Percentiles rank a stretch among this genome's conserved stretches.
phyloP scores from a whole-genome alignment of 2,797 vertebrate genomes.

The Sebastes minor region DNA sequence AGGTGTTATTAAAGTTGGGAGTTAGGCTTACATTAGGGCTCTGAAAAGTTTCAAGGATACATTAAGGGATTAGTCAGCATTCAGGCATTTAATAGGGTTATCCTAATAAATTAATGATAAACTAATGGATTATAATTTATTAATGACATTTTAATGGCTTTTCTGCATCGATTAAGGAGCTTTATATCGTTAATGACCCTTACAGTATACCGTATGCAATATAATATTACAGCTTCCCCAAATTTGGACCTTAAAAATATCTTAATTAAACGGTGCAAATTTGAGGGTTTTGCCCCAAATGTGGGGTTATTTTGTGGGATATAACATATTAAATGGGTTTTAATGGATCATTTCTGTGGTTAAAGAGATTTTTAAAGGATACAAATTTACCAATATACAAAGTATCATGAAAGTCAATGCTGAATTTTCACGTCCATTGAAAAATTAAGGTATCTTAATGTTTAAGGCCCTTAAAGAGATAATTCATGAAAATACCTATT shows the following conservation, averaged over 20 bases:
- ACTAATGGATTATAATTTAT: background rate
- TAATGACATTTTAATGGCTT: background rate
- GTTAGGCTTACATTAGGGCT: background rate
- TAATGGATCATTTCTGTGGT: background rate
- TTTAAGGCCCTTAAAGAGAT: background rate
- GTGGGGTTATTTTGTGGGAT: background rate
- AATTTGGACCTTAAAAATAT: background rate
- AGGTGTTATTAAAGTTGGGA: background rate
- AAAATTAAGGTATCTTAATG: background rate
- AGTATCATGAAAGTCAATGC: background rate
- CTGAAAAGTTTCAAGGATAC: background rate
- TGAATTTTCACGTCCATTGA: background rate
- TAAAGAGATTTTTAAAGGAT: background rate
- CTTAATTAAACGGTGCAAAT: background rate
- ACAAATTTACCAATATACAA: background rate
- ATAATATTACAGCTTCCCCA: background rate
- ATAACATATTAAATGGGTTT: background rate
- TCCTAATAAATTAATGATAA: background rate
- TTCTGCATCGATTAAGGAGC: background rate
- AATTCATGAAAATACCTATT: background rate
- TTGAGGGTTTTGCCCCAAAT: accelerated
- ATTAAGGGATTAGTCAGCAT: background rate
- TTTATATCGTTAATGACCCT: background rate
- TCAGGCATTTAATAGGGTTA: background rate
- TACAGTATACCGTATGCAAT: background rate